Base-by-base conservation (phyloP, 1,140 invertebrate species). In the Lucilia sericata region DNA sequence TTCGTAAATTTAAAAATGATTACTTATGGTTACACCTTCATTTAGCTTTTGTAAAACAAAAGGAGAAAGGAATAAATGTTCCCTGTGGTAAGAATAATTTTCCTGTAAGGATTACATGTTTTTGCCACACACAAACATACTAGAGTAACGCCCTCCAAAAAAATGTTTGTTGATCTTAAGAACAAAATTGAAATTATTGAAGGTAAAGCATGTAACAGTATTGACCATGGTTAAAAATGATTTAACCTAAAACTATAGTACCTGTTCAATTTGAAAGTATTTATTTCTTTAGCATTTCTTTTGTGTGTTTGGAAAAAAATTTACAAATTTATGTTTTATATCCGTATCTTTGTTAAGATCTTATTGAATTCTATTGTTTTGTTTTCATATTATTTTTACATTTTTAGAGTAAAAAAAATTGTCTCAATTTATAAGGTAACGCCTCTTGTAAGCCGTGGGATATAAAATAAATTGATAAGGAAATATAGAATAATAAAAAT, bases 381-480 rank as follows among this genome's bases (percentile, higher is more conserved):
- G 42, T 42, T 42, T 42, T 42, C 65, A 42, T 42, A 42, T 42
- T 42, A 65, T 25, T 8, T 21, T 12, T 34, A 34, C 74, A 34
- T 21, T 30, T 25, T 19, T 10, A 17, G 19, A 17, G 55, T 65
- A 74, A 74, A 17, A 74, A 74, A 74, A 74, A 74, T 74, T 74
- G 74, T 74, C 74, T 74, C 74, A 30, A 74, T 74, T 74, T 74
- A 74, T 74, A 74, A 34, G 74, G 74, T 34, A 74, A 74, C 74
- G 74, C 74, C 74, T 34, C 8, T 30, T 30, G 14, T 30, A 7
- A 10, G 9, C 65, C 42, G 5, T 42, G 42, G 42, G 7, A 42
- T 42, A 42, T 42, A 74, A 74, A 74, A 74, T 10, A 19, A 10
- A 74, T 13, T 34, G 74, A 74, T 74, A 74, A 74, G 74, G 74